Evolutionary conservation across 2,113 vertebrate genomes (phyloP).

Genomic region (Aldabrachelys gigantea): DNA sequence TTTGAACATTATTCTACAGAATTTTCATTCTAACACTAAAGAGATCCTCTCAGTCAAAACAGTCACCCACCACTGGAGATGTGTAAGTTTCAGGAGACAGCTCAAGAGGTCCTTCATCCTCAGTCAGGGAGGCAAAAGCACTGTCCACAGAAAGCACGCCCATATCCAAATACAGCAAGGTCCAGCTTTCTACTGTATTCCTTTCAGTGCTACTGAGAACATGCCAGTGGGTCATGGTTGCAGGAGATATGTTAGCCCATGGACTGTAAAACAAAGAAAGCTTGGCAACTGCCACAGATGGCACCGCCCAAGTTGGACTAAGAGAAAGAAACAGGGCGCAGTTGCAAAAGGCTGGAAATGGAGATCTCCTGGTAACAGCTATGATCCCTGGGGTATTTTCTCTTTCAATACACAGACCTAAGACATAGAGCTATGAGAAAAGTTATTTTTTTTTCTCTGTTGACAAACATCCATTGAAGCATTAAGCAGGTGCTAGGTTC

Average conservation of each 20-base stretch:
- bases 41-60: neutral
- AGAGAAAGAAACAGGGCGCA: rapidly evolving
- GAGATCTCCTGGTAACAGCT: neutral
- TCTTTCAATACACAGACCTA: neutral
- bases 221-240: neutral
- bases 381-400: neutral
- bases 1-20: neutral
- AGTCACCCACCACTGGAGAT: neutral
- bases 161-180: rapidly evolving
- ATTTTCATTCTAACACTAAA: neutral
- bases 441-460: neutral
- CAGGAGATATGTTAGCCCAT: neutral
- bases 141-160: rapidly evolving
- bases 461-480: neutral
- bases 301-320: rapidly evolving
- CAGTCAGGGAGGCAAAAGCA: neutral
- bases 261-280: neutral
- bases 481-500: neutral
- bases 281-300: rapidly evolving
- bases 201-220: neutral
- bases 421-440: neutral
- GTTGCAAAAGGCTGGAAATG: neutral
- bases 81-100: neutral
- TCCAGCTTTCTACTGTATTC: neutral
- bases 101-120: neutral